These are phyloP conservation scores for Gymnoscopelus braueri DNA, from an alignment of 2,797 vertebrate genomes.

Conservation along the genomic window DNA sequence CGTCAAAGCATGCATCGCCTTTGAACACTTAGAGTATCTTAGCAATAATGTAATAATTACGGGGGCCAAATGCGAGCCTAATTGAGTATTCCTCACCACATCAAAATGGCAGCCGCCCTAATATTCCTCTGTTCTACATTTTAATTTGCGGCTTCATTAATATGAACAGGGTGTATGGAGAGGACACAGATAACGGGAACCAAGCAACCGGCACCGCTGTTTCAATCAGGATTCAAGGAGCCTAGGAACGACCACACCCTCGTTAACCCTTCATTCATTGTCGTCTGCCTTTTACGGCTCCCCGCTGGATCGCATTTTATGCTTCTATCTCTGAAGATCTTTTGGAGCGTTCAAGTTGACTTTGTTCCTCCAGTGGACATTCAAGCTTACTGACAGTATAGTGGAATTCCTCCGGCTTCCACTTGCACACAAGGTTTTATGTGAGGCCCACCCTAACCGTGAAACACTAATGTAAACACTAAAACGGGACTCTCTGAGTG, in stretches of 20 bases:
- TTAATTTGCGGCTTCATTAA: constrained; percentile 83
- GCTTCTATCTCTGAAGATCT: constrained; percentile 8
- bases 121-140: constrained; percentile 77
- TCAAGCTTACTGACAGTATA: too few relatives aligned
- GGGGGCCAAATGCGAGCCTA: constrained; percentile 65
- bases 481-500: constrained; percentile 33
- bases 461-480: neutral
- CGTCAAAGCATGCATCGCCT: constrained; percentile 69
- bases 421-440: too few relatives aligned
- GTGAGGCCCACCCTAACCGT: too few relatives aligned
- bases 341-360: constrained; percentile 16
- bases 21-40: constrained; percentile 63
- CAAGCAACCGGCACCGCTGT: constrained; percentile 40
- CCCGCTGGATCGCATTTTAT: neutral
- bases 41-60: constrained; percentile 81
- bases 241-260: constrained; percentile 18
- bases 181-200: constrained; percentile 61
- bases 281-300: constrained; percentile 25
- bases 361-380: constrained; percentile 7
- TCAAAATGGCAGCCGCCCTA: constrained; percentile 67
- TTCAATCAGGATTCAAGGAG: constrained; percentile 40
- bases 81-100: constrained; percentile 74
- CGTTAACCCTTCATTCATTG: neutral
- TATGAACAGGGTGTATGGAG: constrained; percentile 62
- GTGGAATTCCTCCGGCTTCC: neutral